These are phyloP conservation scores for Rousettus leschenaultii DNA, from an alignment of 2,113 vertebrate species.

Conservation along the genomic window DNA sequence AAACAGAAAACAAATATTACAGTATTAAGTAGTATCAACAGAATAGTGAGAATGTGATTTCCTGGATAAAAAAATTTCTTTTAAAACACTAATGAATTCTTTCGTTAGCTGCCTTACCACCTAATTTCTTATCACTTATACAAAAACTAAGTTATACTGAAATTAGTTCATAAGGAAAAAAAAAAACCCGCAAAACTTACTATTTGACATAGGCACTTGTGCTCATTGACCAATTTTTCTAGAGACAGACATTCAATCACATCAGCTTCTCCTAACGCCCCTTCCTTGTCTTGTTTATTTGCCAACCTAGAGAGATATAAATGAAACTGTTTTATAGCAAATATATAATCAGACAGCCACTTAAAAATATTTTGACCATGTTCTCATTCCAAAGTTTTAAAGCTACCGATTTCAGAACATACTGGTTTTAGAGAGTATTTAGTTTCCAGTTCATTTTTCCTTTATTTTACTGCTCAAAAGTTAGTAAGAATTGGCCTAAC, in stretches of 20 bases:
- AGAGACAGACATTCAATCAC: constrained; percentile 94
- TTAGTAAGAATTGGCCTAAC: background rate
- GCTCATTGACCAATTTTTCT: constrained; percentile 94
- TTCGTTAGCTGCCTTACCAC: background rate
- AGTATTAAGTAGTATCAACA: background rate
- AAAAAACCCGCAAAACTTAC: constrained; percentile 83
- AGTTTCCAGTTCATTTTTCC: background rate
- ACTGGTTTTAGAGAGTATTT: background rate
- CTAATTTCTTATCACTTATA: background rate
- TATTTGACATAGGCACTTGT: constrained; percentile 96
- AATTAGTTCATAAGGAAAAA: background rate
- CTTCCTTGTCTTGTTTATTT: constrained; percentile 96
- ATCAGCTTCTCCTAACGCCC: constrained; percentile 94
- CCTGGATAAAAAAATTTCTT: background rate
- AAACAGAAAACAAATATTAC: background rate
- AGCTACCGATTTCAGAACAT: background rate
- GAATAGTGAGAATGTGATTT: background rate
- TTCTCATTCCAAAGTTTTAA: background rate
- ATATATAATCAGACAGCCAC: background rate
- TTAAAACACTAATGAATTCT: background rate
- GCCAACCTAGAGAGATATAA: constrained; percentile 85
- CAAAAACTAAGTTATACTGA: background rate
- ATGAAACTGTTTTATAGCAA: constrained; percentile 15
- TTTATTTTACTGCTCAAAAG: background rate
- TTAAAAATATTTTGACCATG: constrained; percentile 6